Evolutionary conservation across 2,113 vertebrate species (phyloP), one percentile per base, ranked within the genome.

Genomic region (Sus scrofa): DNA sequence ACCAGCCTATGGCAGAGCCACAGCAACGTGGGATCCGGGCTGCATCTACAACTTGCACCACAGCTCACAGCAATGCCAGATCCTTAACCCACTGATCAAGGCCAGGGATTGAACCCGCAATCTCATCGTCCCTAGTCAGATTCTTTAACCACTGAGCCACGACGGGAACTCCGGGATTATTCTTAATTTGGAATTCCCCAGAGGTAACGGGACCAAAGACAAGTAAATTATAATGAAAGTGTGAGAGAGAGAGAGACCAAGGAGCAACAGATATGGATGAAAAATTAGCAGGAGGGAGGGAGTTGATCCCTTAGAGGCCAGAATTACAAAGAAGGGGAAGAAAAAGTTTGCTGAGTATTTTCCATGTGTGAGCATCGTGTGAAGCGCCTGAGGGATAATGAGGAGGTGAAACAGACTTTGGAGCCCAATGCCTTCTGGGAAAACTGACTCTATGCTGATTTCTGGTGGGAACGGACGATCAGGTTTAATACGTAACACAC

Each of bases 141-240:
- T n/a, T n/a, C n/a, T n/a, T n/a, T n/a, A n/a, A n/a, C n/a, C n/a
- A n/a, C n/a, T n/a, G n/a, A n/a, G n/a, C n/a, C n/a, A n/a, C n/a
- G n/a, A n/a, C n/a, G n/a, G n/a, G n/a, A n/a, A n/a, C n/a, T n/a
- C n/a, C n/a, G 54, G 67, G 62, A 90, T 83, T 52, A 86, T 93
- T 90, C 78, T 65, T 37, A 44, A 24, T n/a, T 71, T 83, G 44
- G 68, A 54, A 90, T 68, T 86, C n/a, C n/a, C n/a, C n/a, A 94
- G 58, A 71, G 52, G n/a, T 24, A 34, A 34, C 39, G 22, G 9
- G 62, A 83, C n/a, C 20, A 37, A 54, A 32, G 15, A 82, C 14
- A 74, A 79, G 62, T 65, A 93, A 30, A 39, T 84, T 39, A 44
- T 70, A 85, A 37, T 7, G 26, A 15, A 96, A 54, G 2, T 30